A percentile compares a stretch with the other conserved stretches of the same genome.
Conservation (phyloP, 2,113 vertebrate genomes). For the Danionella cerebrum region DNA sequence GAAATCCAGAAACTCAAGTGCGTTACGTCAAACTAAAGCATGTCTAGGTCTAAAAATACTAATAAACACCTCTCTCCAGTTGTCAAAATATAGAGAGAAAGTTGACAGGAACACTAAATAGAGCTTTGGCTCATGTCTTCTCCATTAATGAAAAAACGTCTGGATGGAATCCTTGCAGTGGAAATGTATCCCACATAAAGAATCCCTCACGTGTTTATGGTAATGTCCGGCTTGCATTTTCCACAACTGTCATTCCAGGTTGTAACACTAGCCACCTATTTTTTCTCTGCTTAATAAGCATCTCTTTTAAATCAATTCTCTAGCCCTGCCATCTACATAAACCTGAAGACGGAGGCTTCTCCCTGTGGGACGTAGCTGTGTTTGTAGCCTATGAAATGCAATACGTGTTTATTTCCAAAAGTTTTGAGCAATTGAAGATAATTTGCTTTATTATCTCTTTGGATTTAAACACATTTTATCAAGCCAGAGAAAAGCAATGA, state of each 20-base stretch:
- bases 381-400: conserved; percentile 50
- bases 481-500: background rate
- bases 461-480: conserved; percentile 64
- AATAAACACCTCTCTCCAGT: conserved; percentile 15
- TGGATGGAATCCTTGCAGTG: background rate
- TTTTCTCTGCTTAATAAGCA: conserved; percentile 42
- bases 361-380: conserved; percentile 9
- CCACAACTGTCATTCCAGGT: conserved; percentile 27
- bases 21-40: conserved; percentile 13
- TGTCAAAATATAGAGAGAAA: conserved; percentile 31
- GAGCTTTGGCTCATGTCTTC: conserved; percentile 25
- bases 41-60: conserved; percentile 20
- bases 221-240: conserved; percentile 33
- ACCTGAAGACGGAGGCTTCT: conserved; percentile 27
- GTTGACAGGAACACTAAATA: conserved; percentile 35
- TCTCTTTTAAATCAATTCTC: conserved; percentile 40
- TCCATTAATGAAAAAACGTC: conserved; percentile 4
- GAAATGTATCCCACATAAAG: conserved; percentile 1
- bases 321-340: conserved; percentile 24
- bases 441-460: conserved; percentile 66
- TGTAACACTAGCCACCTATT: conserved; percentile 32
- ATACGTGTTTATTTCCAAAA: conserved; percentile 64
- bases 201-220: conserved; percentile 33
- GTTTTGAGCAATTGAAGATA: conserved; percentile 63
- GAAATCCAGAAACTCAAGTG: conserved; percentile 14